phyloP scores from a whole-genome alignment of 2,888 invertebrate genomes.

The Stegana nigrithorax region DNA sequence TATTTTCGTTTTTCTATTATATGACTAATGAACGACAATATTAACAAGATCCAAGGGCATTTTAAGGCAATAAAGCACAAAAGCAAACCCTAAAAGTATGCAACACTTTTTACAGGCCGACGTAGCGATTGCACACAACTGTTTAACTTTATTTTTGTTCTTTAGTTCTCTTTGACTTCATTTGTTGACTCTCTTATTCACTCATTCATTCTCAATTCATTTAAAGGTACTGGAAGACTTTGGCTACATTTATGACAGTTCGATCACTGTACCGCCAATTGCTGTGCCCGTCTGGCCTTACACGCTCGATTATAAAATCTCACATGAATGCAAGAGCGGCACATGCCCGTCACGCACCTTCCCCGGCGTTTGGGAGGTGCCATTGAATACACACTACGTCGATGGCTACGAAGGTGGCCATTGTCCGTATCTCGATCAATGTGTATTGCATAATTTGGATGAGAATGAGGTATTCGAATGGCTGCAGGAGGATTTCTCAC shows the following conservation, averaged over 20 bases:
- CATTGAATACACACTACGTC: slow-evolving; percentile 89
- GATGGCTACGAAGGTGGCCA: slow-evolving; percentile 91
- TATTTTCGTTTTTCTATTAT: too few species aligned
- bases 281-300: slow-evolving; percentile 92
- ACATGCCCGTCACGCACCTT: slow-evolving; percentile 92
- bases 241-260: slow-evolving; percentile 93
- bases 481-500: slow-evolving; percentile 88
- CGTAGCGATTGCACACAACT: too few species aligned
- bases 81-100: too few species aligned
- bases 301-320: slow-evolving; percentile 91
- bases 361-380: slow-evolving; percentile 95
- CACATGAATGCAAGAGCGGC: slow-evolving; percentile 92
- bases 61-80: too few species aligned
- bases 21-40: too few species aligned
- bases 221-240: slow-evolving; percentile 88
- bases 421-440: slow-evolving; percentile 92
- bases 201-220: background rate
- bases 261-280: slow-evolving; percentile 85
- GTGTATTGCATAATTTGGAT: slow-evolving; percentile 90
- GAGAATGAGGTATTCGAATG: slow-evolving; percentile 83
- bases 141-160: too few species aligned
- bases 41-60: too few species aligned
- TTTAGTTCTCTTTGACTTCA: too few species aligned
- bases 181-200: too few species aligned
- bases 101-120: too few species aligned